Base-by-base conservation (phyloP, 2,797 vertebrate genomes). In the Notolepis coatsorum region DNA sequence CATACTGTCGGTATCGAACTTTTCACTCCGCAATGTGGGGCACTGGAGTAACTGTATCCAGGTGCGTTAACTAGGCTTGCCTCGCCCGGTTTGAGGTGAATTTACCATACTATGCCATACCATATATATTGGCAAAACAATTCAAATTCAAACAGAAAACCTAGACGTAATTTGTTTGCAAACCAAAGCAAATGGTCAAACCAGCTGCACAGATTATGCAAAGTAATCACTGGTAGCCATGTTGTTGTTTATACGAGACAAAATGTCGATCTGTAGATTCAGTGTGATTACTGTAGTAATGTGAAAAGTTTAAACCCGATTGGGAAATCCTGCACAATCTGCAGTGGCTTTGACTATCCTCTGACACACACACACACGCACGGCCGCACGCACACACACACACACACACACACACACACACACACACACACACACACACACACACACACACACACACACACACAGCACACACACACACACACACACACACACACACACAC, bases 381-480 rank as follows among this genome's bases (percentile, higher is more conserved):
- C n/a, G n/a, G n/a, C n/a, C n/a, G n/a, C n/a, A n/a, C n/a, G n/a
- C 7, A 41, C 20, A 21, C 42, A 20, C 4, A 12, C 21, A n/a
- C 46, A 21, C 42, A 24, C 30, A 49, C 31, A 35, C 55, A 28
- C 33, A 27, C 37, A 15, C 20, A 42, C 18, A 18, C 51, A 53
- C 18, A n/a, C 27, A 39, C 21, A 30, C 38, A 35, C 2, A 57
- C 39, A 46, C 31, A 23, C 30, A 51, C 30, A 51, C 31, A 51
- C 80, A 70, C 70, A 77, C 78, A 63, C 61, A 49, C 35, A 21
- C 80, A 77, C 80, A 86, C 87, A 86, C 81, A 86, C 75, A 64
- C 48, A n/a, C n/a, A n/a, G n/a, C 7, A 41, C 20, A 21, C 42
- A 20, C 4, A 12, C 21, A n/a, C 46, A 21, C 42, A 24, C 30